phyloP scores from a whole-genome alignment of 1,140 invertebrate species.

The Gonatopus flavifemur region DNA sequence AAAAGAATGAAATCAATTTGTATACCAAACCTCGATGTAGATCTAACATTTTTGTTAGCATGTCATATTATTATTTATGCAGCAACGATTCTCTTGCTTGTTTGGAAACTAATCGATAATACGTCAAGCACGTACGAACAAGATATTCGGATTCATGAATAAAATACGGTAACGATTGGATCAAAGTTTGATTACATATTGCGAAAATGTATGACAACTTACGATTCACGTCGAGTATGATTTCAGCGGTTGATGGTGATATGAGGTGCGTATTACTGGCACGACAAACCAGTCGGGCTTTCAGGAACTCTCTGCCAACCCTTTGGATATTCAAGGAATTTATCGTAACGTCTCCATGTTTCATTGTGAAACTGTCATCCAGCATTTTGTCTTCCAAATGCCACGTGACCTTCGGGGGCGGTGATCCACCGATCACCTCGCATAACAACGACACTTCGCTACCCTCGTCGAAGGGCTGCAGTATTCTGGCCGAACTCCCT shows the following conservation, averaged over 20 bases:
- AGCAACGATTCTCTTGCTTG: no score
- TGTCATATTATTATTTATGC: no score
- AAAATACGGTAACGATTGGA: no score
- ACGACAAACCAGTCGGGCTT: slow-evolving; percentile 51
- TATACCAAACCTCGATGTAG: no score
- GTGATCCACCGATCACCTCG: slow-evolving; percentile 64
- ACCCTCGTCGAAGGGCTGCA: slow-evolving; percentile 80
- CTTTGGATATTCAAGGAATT: slow-evolving; percentile 43
- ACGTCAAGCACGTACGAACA: no score
- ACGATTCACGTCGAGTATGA: slow-evolving; percentile 63
- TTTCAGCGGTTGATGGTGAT: slow-evolving; percentile 49
- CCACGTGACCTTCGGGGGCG: slow-evolving; percentile 51
- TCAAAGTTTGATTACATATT: no score
- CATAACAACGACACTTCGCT: slow-evolving; percentile 66
- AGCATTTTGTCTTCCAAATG: slow-evolving; percentile 40
- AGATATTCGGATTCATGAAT: no score
- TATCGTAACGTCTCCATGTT: slow-evolving; percentile 36
- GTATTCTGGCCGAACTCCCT: slow-evolving; percentile 67
- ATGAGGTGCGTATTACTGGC: slow-evolving; percentile 60
- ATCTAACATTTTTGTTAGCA: no score
- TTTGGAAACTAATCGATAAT: no score
- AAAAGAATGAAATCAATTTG: no score
- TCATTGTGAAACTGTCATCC: slow-evolving; percentile 31
- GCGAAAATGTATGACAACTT: no score
- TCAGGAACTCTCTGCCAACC: slow-evolving; percentile 49